Evolutionary conservation across 2,113 vertebrate species (phyloP).

Genomic region (Mohoua ochrocephala): DNA sequence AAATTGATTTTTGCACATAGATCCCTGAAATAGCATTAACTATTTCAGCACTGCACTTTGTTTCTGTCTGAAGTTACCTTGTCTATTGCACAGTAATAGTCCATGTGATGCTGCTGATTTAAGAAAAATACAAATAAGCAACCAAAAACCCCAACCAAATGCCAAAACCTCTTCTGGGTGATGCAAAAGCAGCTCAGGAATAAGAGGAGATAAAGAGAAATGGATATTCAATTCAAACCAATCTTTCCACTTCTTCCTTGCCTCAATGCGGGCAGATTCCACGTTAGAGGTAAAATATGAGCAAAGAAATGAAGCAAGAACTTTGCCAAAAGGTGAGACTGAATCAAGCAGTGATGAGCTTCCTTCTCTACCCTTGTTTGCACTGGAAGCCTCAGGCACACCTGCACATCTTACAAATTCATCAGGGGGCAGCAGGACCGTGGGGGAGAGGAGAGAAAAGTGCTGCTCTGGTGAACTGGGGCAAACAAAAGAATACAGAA

Average conservation of each 20-base stretch:
- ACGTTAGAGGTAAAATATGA: not conserved
- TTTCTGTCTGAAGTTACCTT: not conserved
- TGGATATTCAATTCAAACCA: rapidly evolving
- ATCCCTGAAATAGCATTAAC: conserved; percentile 26
- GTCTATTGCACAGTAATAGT: not conserved
- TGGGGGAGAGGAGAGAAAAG: not conserved
- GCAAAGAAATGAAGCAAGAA: not conserved
- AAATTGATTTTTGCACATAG: conserved; percentile 56
- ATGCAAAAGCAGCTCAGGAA: not conserved
- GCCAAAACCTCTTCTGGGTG: rapidly evolving
- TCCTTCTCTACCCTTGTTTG: not conserved
- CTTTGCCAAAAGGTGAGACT: not conserved
- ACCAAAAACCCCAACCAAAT: not conserved
- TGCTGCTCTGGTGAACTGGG: not conserved
- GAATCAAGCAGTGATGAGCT: not conserved
- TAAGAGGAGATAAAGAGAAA: not conserved
- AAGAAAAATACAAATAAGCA: not conserved
- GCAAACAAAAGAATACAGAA: not conserved
- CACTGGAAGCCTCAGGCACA: not conserved
- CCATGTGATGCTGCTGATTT: not conserved
- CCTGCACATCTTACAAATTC: not conserved
- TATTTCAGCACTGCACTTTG: not conserved
- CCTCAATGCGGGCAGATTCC: not conserved
- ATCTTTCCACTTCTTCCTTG: not conserved
- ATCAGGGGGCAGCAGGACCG: rapidly evolving